Percentiles rank a stretch among this genome's conserved stretches.
phyloP scores from a whole-genome alignment of 2,113 vertebrate genomes.

The Strigops habroptila region DNA sequence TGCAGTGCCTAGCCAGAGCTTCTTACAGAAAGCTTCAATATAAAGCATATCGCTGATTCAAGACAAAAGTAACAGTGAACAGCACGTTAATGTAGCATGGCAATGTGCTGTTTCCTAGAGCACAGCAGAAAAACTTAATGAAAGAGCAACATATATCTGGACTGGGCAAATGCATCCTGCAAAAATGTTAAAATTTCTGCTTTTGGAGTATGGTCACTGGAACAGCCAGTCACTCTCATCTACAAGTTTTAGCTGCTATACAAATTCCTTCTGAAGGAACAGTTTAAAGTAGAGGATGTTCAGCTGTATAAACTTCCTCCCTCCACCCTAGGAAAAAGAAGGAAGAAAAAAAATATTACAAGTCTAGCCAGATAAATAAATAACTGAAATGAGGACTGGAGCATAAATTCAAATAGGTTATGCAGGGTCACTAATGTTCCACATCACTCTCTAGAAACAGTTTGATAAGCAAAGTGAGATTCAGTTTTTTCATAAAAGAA shows the following conservation, averaged over 20 bases:
- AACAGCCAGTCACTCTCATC: not conserved
- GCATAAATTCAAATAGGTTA: not conserved
- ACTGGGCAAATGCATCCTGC: not conserved
- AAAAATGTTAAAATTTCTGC: not conserved
- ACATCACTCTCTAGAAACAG: not conserved
- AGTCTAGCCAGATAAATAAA: constrained; percentile 25
- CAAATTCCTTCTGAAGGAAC: constrained; percentile 30
- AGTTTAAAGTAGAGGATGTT: constrained; percentile 40
- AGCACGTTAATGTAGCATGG: not conserved
- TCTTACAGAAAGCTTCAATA: not conserved
- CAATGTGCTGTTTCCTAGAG: not conserved
- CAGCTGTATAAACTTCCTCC: constrained; percentile 54
- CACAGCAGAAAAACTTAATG: not conserved
- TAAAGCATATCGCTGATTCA: not conserved
- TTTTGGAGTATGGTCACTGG: not conserved
- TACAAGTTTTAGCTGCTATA: not conserved
- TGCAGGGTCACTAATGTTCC: not conserved
- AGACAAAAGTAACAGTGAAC: rapidly evolving
- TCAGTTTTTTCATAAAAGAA: not conserved
- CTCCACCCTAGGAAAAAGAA: not conserved
- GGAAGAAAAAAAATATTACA: not conserved
- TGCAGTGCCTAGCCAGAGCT: not conserved
- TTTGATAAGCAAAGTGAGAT: not conserved
- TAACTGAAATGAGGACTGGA: not conserved
- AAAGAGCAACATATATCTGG: not conserved